A percentile compares a stretch with the other conserved stretches of the same genome.
Conservation (phyloP, 1,140 invertebrate species). For the Grapholita molesta region DNA sequence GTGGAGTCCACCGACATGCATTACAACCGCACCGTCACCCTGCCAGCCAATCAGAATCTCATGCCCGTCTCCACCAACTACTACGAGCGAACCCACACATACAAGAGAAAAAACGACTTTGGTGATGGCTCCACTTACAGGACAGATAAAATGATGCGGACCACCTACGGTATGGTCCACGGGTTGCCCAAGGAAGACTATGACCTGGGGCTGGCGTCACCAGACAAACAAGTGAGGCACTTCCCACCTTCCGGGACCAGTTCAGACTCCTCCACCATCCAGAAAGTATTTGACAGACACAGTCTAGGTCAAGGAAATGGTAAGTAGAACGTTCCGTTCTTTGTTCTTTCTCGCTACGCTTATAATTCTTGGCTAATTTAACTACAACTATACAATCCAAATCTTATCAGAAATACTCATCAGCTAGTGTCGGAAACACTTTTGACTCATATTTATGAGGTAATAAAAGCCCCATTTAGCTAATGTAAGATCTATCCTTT, state of each 20-base stretch:
- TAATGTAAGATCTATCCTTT: neutral
- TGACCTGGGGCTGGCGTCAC: constrained; percentile 38
- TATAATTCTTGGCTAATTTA: constrained; percentile 45
- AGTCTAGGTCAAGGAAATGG: constrained; percentile 60
- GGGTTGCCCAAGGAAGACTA: constrained; percentile 55
- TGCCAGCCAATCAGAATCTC: constrained; percentile 48
- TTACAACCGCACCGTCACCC: constrained; percentile 56
- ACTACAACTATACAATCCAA: constrained; percentile 18
- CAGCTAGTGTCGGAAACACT: constrained; percentile 26
- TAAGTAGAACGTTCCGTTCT: constrained; percentile 41
- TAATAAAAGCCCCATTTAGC: neutral
- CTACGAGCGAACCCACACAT: constrained; percentile 58
- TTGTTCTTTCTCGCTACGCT: constrained; percentile 35
- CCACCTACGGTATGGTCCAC: constrained; percentile 59
- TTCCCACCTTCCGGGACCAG: constrained; percentile 45
- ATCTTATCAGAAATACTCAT: constrained; percentile 21
- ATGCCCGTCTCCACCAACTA: constrained; percentile 59
- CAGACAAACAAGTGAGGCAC: constrained; percentile 49
- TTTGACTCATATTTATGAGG: neutral
- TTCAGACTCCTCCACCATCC: constrained; percentile 38
- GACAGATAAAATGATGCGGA: constrained; percentile 67
- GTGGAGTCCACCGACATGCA: constrained; percentile 68
- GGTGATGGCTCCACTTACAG: constrained; percentile 55
- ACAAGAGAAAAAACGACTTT: constrained; percentile 69
- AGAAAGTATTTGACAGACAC: constrained; percentile 62